These are phyloP conservation scores for Nemopilema nomurai DNA, from an alignment of 30 jellyfish, hydroid and myxozoan species.

Conservation along the genomic window DNA sequence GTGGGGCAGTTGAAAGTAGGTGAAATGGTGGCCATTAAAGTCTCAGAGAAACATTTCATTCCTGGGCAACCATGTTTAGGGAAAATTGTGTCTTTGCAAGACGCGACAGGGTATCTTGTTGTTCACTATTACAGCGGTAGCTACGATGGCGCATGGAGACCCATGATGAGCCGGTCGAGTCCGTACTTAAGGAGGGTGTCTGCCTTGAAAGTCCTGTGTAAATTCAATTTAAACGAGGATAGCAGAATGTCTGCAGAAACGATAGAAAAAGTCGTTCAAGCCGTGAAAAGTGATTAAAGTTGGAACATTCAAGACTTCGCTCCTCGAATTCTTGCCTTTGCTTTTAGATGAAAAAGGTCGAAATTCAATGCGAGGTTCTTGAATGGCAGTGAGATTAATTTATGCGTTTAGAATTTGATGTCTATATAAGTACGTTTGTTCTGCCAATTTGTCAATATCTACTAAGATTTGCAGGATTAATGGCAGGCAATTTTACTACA, in stretches of 20 bases:
- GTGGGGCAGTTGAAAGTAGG: constrained; percentile 17
- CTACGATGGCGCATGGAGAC: constrained; percentile 84
- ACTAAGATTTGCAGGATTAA: too few species aligned
- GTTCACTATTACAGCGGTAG: constrained; percentile 83
- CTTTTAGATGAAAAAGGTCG: not conserved
- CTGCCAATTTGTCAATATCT: too few species aligned
- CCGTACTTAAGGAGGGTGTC: constrained; percentile 76
- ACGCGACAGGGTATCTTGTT: constrained; percentile 40
- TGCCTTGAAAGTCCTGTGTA: constrained; percentile 17
- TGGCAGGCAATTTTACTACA: too few species aligned
- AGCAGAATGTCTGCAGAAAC: constrained; percentile 60
- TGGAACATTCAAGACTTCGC: not conserved
- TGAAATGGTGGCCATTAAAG: constrained; percentile 77
- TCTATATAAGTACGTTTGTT: too few species aligned
- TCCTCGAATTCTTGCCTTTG: too few species aligned
- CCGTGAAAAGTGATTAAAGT: constrained; percentile 3
- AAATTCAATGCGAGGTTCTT: too few species aligned
- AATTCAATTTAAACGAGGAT: constrained; percentile 42
- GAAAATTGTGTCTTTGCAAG: constrained; percentile 60
- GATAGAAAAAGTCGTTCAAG: constrained; percentile 14
- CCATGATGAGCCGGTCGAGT: constrained; percentile 94
- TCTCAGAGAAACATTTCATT: constrained; percentile 66
- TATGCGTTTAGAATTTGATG: too few species aligned
- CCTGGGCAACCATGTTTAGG: constrained; percentile 97
- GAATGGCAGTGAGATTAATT: too few species aligned